A percentile compares a stretch with the other conserved stretches of the same genome.
Evolutionary conservation across 2,797 vertebrate species (phyloP).

Genomic region (Cetoscarus ocellatus): DNA sequence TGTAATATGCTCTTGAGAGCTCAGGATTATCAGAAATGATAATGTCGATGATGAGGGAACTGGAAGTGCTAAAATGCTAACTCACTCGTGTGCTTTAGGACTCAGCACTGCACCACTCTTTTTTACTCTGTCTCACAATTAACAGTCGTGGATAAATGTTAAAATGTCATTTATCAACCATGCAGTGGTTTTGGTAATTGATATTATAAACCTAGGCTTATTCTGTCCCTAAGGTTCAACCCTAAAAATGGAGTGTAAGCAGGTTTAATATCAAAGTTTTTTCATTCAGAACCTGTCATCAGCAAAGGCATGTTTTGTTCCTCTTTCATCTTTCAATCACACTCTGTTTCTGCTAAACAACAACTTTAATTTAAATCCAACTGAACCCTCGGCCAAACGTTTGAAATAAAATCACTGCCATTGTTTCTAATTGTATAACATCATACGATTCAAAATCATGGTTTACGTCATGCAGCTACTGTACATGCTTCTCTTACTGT

Average conservation of each 20-base stretch:
- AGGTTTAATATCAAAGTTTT: conserved; percentile 11
- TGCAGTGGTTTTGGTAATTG: not conserved
- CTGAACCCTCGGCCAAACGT: not conserved
- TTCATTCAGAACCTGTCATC: not conserved
- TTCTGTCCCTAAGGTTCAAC: conserved; percentile 7
- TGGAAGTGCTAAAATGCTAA: too few relatives aligned
- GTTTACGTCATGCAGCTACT: not conserved
- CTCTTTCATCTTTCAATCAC: not conserved
- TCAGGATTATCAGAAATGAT: too few relatives aligned
- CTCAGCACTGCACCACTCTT: too few relatives aligned
- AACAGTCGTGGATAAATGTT: conserved; percentile 15
- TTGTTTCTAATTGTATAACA: not conserved
- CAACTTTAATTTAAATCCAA: conserved; percentile 15
- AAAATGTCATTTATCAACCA: conserved; percentile 3
- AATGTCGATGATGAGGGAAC: too few relatives aligned
- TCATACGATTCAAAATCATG: conserved; percentile 24
- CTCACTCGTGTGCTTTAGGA: conserved; percentile 7
- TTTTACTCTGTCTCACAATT: too few relatives aligned
- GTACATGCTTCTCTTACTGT: conserved; percentile 23
- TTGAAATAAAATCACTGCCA: not conserved
- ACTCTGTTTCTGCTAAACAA: conserved; percentile 20
- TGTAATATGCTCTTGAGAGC: too few relatives aligned
- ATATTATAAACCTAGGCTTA: conserved; percentile 4
- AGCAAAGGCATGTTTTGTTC: not conserved
- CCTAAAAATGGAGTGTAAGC: not conserved